Evolutionary conservation across 53 echinoderm and acorn worm genomes (phyloP), one percentile per base, ranked within the genome.

Genomic region (Actinopyga echinites): DNA sequence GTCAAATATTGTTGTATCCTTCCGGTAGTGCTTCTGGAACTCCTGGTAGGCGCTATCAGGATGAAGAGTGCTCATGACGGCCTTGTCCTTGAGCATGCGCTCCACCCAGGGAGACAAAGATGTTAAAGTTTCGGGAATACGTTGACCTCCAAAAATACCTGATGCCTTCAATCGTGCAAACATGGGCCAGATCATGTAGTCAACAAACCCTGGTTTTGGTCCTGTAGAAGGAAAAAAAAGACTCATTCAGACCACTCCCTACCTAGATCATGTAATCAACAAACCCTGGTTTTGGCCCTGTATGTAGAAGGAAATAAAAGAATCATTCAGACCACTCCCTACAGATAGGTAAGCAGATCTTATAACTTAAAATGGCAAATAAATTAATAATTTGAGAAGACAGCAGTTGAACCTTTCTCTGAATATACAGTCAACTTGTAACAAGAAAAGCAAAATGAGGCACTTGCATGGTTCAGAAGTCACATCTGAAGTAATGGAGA

Each of bases 171-270:
- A 32, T 6, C 89, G 69, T 35, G 69, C 85, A 79, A 90, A 83
- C 36, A 83, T 86, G 4, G 90, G 90, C 90, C 90, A 90, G 42
- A 87, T 77, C 26, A 61, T 68, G 83, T 67, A 87, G 52, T 90
- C 90, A 36, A 87, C 30, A 74, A 79, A 82, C 17, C 90, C 90
- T 2, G 90, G 90, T 33, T 75, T 38, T 8, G 83, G 57, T 10
- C 90, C 90, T 90, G 30, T 43, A n/a, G 12, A 49, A 49, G 7
- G 49, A 15, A 17, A 6, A 3, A 8, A 6, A 49, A 49, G 17
- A 49, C 2, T 49, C 17, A 17, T 49, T 49, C 4, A 49, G 49
- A 6, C 17, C 13, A 6, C 2, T 13, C 49, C 7, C 12, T 1
- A 44, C 44, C 8, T 6, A 44, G 42, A 87, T 77, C 26, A 61